Base-by-base conservation (phyloP, 2,888 invertebrate genomes). In the Luperina testacea region DNA sequence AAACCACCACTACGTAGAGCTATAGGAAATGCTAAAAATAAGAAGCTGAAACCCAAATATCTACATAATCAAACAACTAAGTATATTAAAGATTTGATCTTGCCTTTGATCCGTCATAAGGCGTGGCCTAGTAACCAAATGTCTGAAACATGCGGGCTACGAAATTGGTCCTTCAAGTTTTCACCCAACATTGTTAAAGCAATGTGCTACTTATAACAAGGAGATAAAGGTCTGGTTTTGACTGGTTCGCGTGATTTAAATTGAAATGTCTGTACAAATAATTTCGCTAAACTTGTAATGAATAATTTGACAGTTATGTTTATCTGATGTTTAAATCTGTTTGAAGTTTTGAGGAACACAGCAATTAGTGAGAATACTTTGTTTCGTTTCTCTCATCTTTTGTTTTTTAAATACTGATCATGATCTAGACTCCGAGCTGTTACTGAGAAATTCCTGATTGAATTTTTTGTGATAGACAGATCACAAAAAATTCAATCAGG, bases 91-190 rank as follows among this genome's bases (percentile, higher is more conserved):
- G 71, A 81, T 79, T 61, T 83, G 27, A 51, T 74, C 69, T 64
- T 73, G 65, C 76, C 53, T 75, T 75, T 77, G 69, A 77, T 77
- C 76, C 38, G 32, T 59, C 53, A 27, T n/a, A 80, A 89, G 75
- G 51, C 72, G 85, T 89, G 78, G 89, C 77, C 83, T 89, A 81
- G 87, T 83, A 73, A 84, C 84, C 86, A 88, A 89, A 87, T 83
- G 78, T 82, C 80, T 87, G 81, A 87, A 89, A 84, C 90, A 93
- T 94, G 94, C 94, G 94, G 94, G 93, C 87, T n/a, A 53, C n/a
- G 69, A 69, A 80, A 77, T 77, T 75, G 74, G 80, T 67, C 84
- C 72, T 87, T 75, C 27, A 17, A 83, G 13, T 64, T 70, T 51
- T 38, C 20, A 13, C 1, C 20, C 1, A 72, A 65, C 24, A 20